phyloP scores from a whole-genome alignment of 30 jellyfish, hydroid and myxozoan species.

The Pseudorhiza aurosa region DNA sequence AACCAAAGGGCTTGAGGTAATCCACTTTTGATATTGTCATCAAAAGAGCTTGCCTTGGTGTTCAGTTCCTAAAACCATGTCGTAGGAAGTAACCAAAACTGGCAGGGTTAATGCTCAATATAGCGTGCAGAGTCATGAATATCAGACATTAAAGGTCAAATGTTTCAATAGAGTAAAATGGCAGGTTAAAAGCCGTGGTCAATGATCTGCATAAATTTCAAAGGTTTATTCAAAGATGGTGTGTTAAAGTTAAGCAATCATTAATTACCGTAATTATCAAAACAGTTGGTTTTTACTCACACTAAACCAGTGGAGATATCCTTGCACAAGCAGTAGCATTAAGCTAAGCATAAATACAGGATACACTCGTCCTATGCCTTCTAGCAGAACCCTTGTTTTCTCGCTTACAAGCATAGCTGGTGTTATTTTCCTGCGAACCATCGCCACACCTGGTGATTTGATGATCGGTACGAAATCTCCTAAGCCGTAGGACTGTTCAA shows the following conservation, averaged over 20 bases:
- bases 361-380: neutral
- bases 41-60: neutral
- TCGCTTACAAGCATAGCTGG: slow-evolving; percentile 6
- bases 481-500: neutral
- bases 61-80: slow-evolving; percentile 28
- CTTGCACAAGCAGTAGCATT: neutral
- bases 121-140: too few species aligned
- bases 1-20: slow-evolving; percentile 30
- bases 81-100: too few species aligned
- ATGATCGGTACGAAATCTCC: slow-evolving; percentile 31
- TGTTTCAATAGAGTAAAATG: too few species aligned
- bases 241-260: too few species aligned
- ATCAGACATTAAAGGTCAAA: too few species aligned
- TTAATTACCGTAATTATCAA: too few species aligned
- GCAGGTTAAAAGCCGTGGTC: too few species aligned
- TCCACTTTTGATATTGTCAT: slow-evolving; percentile 11
- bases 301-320: slow-evolving; percentile 19
- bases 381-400: neutral
- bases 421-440: neutral
- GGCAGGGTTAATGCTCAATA: too few species aligned
- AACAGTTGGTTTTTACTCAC: slow-evolving; percentile 23
- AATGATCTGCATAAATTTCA: too few species aligned
- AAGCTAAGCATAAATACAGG: slow-evolving; percentile 12
- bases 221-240: too few species aligned
- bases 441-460: slow-evolving; percentile 29